These are phyloP conservation scores for Crypturellus tataupa DNA, from an alignment of 2,797 vertebrate species.

Conservation along the genomic window DNA sequence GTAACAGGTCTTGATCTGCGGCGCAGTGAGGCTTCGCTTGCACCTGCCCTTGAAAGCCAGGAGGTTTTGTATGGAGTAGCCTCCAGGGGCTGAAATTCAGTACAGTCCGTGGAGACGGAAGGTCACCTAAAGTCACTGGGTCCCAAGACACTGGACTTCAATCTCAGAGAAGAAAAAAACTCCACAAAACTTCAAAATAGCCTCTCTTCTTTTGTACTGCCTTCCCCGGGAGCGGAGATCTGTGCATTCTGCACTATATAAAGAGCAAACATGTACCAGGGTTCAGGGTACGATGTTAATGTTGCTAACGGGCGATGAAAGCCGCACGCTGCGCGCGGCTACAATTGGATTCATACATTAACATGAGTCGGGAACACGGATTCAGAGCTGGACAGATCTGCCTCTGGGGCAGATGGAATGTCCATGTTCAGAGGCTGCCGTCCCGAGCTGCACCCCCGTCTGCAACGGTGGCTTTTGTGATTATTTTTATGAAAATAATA, in stretches of 20 bases:
- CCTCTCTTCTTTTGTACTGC: conserved; percentile 77
- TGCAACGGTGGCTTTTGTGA: background rate
- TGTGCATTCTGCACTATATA: conserved; percentile 36
- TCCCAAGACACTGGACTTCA: conserved; percentile 85
- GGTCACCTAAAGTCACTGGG: conserved; percentile 87
- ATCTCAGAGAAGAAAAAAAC: conserved; percentile 73
- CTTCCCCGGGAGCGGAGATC: conserved; percentile 76
- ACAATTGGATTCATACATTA: conserved; percentile 75
- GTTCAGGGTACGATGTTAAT: conserved; percentile 39
- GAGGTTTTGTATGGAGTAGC: conserved; percentile 84
- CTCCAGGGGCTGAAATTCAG: conserved; percentile 88
- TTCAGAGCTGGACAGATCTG: conserved; percentile 72
- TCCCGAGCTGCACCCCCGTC: conserved; percentile 13
- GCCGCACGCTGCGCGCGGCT: conserved; percentile 42
- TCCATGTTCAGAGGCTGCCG: conserved; percentile 44
- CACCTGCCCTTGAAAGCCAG: conserved; percentile 83
- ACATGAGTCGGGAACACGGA: conserved; percentile 66
- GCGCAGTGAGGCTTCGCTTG: conserved; percentile 82
- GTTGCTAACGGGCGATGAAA: conserved; percentile 63
- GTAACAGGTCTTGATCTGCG: conserved; percentile 80
- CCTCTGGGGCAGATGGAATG: conserved; percentile 54
- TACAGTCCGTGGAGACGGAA: conserved; percentile 82
- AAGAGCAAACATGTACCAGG: conserved; percentile 49
- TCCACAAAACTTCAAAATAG: conserved; percentile 81
- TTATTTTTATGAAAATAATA: conserved; percentile 22